A percentile compares a stretch with the other conserved stretches of the same genome.
phyloP scores from a whole-genome alignment of 2,888 invertebrate species.

The Charanyca ferruginea region DNA sequence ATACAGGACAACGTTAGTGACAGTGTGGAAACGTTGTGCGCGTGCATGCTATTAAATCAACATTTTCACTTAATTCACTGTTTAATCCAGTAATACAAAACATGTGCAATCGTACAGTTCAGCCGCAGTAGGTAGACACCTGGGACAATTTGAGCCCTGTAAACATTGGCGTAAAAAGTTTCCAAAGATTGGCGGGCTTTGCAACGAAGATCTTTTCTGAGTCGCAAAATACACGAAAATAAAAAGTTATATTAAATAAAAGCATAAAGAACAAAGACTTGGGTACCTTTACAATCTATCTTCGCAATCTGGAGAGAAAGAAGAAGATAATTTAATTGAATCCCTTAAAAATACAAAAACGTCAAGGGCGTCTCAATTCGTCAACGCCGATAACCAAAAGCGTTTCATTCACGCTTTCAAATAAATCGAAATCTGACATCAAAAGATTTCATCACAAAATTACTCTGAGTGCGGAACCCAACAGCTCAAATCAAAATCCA shows the following conservation, averaged over 20 bases:
- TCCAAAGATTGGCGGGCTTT: too few species aligned
- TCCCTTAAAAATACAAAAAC: neutral
- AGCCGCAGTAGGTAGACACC: too few species aligned
- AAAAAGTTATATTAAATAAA: neutral
- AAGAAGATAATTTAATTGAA: neutral
- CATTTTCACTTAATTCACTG: too few species aligned
- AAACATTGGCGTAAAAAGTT: too few species aligned
- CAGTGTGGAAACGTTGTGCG: too few species aligned
- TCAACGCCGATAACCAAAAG: neutral
- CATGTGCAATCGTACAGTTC: too few species aligned
- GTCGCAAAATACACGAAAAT: neutral
- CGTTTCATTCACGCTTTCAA: neutral
- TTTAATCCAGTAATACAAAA: too few species aligned
- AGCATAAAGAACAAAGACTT: too few species aligned
- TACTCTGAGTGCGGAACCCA: constrained; percentile 17
- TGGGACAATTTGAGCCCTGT: too few species aligned
- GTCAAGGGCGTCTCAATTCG: neutral
- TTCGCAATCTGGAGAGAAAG: neutral
- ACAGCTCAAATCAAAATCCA: constrained; percentile 12
- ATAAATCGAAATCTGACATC: neutral
- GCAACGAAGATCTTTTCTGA: too few species aligned
- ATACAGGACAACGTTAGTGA: too few species aligned
- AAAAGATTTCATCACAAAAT: constrained; percentile 12
- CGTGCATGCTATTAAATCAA: too few species aligned
- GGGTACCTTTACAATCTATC: neutral